Base-by-base conservation (phyloP, 2,888 invertebrate species). In the Campoletis raptor region DNA sequence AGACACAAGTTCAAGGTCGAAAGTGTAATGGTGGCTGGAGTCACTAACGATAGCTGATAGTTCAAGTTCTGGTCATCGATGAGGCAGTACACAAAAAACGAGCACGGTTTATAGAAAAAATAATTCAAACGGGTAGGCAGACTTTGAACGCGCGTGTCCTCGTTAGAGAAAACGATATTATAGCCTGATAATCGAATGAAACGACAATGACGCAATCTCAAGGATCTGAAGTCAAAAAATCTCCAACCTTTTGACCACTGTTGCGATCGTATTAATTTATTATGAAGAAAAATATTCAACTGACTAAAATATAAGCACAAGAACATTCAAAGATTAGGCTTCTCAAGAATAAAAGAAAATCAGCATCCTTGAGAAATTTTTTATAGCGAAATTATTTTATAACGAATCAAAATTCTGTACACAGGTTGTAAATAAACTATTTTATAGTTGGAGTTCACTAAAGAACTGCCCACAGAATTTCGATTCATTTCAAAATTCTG, bases 1-100 rank as follows among this genome's bases (percentile, higher is more conserved):
- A 67, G 30, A 67, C n/a, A 15, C 18, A 21, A 48, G 18, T 30
- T 40, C 48, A 30, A 30, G 30, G 45, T 48, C 30, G n/a, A 70
- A 70, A 30, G 21, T 36, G 9, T 48, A 30, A 40, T 6, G 66
- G 66, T 10, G 40, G 12, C 48, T 7, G 48, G 7, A 48, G 61
- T 61, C n/a, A 40, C n/a, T 40, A n/a, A n/a, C n/a, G 81, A 81
- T 81, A 73, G 66, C 73, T 40, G 37, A 21, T 40, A 12, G 48
- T 54, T 67, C 52, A 18, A 10, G n/a, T 52, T 10, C 7, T 2
- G 52, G 36, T 54, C 24, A n/a, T 42, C 42, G 12, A 54, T n/a
- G 18, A 54, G 36, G n/a, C 40, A 9, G 42, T 48, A 30, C 24
- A 30, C 15, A 52, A 24, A 12, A 12, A 54, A 42, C 12, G 30